phyloP scores from a whole-genome alignment of 1,140 invertebrate species.

The Mya arenaria region DNA sequence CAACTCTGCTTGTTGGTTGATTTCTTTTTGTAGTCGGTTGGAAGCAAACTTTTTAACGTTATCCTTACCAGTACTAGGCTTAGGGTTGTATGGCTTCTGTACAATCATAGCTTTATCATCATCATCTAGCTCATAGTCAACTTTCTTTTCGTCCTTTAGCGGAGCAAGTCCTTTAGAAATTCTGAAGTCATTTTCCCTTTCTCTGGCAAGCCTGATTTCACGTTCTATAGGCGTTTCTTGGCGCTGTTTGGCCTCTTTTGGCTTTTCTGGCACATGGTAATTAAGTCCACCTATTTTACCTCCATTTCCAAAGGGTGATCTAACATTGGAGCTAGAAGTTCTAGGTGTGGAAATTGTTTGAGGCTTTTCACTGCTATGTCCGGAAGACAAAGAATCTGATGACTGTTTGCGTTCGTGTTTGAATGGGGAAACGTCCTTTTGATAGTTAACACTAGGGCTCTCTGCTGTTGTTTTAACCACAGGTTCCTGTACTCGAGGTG shows the following conservation, averaged over 20 bases:
- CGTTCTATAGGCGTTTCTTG: constrained; percentile 84
- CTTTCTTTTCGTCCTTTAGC: constrained; percentile 46
- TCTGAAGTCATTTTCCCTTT: constrained; percentile 83
- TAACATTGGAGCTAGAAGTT: constrained; percentile 32
- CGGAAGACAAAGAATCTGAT: constrained; percentile 60
- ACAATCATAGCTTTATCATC: constrained; percentile 21
- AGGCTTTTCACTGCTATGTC: constrained; percentile 65
- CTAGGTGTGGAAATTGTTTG: constrained; percentile 73
- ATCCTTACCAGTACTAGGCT: neutral
- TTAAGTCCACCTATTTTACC: constrained; percentile 10
- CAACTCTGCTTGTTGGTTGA: constrained; percentile 68
- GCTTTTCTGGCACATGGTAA: constrained; percentile 38
- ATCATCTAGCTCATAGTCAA: constrained; percentile 44
- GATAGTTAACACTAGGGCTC: constrained; percentile 48
- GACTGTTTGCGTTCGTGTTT: constrained; percentile 55
- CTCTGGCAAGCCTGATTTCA: constrained; percentile 83
- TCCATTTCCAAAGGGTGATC: constrained; percentile 15
- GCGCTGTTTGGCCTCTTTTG: constrained; percentile 42
- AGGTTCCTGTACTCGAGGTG: neutral
- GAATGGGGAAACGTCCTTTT: constrained; percentile 66
- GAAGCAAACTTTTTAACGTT: constrained; percentile 69
- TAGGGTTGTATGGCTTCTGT: neutral
- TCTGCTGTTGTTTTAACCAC: constrained; percentile 4
- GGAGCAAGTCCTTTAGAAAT: constrained; percentile 73
- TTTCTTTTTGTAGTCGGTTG: constrained; percentile 73